Base-by-base conservation (phyloP, 1,140 invertebrate species). In the Calephelis nemesis region DNA sequence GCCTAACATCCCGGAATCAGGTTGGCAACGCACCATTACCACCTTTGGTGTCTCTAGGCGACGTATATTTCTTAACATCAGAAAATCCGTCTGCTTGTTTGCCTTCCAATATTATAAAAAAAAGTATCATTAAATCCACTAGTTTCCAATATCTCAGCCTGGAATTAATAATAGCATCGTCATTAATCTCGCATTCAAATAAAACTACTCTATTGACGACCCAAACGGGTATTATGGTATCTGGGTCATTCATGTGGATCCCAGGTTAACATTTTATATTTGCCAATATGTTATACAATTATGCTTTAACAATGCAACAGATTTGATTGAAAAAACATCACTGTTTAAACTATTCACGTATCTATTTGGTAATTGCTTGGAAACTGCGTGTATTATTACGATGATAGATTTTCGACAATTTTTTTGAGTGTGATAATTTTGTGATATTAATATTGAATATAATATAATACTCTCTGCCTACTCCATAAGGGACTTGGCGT, bases 211-310 rank as follows among this genome's bases (percentile, higher is more conserved):
- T 50, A 50, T 50, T 50, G 49, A 50, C 13, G 49, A 54, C 50
- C 15, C 13, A 7, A 19, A 5, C 52, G 52, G 10, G 19, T 30
- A 19, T 19, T 19, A 19, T 30, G 15, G 10, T 30, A 54, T 54
- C 52, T 54, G 9, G 52, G 19, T 54, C 52, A 54, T 39, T 58
- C 54, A 58, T 1, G 19, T 10, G 9, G 9, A 30, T 12, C 30
- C 54, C 54, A 6, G 54, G 30, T n/a, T 58, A 7, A 58, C 54
- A 58, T 39, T 39, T 58, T 58, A 45, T 45, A 45, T 58, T 58
- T 58, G 54, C 39, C 54, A 58, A 58, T 58, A 58, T 58, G 54
- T 58, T 58, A 58, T 58, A 58, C 54, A 58, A 58, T 58, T 58
- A 58, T 19, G 54, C 30, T 58, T 58, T 58, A 58, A 40, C 54